phyloP scores from a whole-genome alignment of 2,797 vertebrate genomes.

The Tachyglossus aculeatus region DNA sequence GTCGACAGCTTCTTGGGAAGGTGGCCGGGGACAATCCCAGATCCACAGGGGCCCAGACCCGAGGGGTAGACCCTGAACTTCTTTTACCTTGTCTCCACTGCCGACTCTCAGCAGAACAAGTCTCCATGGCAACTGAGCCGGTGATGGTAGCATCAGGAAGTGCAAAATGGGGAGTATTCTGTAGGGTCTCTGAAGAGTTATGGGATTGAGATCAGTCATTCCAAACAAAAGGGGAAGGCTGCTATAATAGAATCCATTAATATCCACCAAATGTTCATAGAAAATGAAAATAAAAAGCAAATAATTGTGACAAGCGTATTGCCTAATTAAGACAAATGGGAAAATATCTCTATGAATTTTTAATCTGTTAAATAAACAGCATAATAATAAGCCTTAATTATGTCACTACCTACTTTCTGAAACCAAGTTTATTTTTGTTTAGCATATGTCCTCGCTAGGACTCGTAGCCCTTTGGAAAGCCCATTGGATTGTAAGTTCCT shows the following conservation, averaged over 20 bases:
- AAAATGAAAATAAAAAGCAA: constrained; percentile 69
- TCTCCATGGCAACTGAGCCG: neutral
- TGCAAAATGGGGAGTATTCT: neutral
- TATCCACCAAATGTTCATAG: constrained; percentile 46
- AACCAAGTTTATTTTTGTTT: constrained; percentile 68
- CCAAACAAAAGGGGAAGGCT: constrained; percentile 5
- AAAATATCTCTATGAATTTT: constrained; percentile 67
- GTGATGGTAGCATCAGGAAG: too few relatives aligned
- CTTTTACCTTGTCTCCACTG: neutral
- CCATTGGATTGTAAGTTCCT: constrained; percentile 49
- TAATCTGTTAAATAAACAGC: constrained; percentile 74
- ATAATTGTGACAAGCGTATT: constrained; percentile 57
- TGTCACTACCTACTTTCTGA: constrained; percentile 64
- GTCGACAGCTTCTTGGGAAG: too few relatives aligned
- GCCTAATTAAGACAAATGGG: constrained; percentile 72
- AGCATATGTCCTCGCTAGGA: constrained; percentile 60
- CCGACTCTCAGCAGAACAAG: neutral
- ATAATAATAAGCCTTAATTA: constrained; percentile 73
- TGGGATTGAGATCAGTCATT: constrained; percentile 11
- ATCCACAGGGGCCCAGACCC: neutral
- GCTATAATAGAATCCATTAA: constrained; percentile 50
- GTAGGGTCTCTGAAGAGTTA: neutral
- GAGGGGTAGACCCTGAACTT: neutral
- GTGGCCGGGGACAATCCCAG: too few relatives aligned
- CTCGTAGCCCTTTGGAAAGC: constrained; percentile 58